Evolutionary conservation across 2,797 vertebrate species (phyloP).

Genomic region (Discoglossus pictus): DNA sequence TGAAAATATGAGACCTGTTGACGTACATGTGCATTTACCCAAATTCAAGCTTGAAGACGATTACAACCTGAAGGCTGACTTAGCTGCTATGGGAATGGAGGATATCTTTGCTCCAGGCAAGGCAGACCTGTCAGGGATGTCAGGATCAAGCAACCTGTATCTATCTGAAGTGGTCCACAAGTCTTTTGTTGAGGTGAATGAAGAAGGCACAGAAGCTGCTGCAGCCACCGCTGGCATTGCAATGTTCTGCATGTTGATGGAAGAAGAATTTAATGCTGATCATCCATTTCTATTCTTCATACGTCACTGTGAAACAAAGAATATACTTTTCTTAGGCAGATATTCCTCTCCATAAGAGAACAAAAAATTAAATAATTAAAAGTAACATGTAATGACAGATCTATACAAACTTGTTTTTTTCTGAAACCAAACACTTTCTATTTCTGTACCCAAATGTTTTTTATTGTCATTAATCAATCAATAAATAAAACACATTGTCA

Average conservation of each 20-base stretch:
- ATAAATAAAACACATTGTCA: constrained; percentile 4
- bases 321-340: constrained; percentile 84
- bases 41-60: constrained; percentile 88
- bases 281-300: constrained; percentile 94
- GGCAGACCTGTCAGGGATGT: constrained; percentile 89
- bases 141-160: constrained; percentile 71
- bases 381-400: too few relatives aligned
- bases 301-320: constrained; percentile 78
- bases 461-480: neutral
- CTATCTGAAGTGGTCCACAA: constrained; percentile 88
- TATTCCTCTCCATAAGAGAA: constrained; percentile 73
- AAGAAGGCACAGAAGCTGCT: constrained; percentile 90
- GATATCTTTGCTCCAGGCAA: constrained; percentile 74
- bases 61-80: constrained; percentile 73
- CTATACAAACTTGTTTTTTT: too few relatives aligned
- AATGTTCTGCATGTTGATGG: constrained; percentile 62
- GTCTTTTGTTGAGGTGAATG: constrained; percentile 91
- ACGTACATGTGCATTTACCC: constrained; percentile 78
- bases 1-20: constrained; percentile 66
- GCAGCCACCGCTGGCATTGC: constrained; percentile 73
- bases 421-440: too few relatives aligned
- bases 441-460: too few relatives aligned
- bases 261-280: constrained; percentile 79
- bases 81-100: constrained; percentile 75
- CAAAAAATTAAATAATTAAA: too few relatives aligned